phyloP scores from a whole-genome alignment of 2,797 vertebrate genomes.

The Enteromius afrohamiltoni region DNA sequence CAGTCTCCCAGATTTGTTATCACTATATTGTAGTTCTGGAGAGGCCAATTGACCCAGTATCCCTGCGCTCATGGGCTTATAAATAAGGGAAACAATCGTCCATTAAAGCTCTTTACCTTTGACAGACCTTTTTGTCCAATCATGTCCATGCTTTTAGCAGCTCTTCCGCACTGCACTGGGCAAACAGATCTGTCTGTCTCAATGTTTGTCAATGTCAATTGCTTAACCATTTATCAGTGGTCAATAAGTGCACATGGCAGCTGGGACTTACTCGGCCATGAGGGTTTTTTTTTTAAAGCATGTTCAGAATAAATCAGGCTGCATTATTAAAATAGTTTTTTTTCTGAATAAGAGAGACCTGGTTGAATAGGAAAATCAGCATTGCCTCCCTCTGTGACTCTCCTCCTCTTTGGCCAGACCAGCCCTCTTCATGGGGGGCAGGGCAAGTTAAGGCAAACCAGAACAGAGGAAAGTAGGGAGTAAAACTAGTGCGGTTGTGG shows the following conservation, averaged over 20 bases:
- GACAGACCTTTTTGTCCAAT: constrained; percentile 78
- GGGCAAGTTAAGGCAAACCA: constrained; percentile 69
- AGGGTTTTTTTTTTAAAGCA: constrained; percentile 49
- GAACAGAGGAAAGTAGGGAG: constrained; percentile 69
- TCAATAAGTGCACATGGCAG: constrained; percentile 74
- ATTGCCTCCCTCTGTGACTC: constrained; percentile 45
- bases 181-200: constrained; percentile 79
- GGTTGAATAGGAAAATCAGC: not conserved
- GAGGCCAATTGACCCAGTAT: constrained; percentile 62
- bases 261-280: constrained; percentile 70
- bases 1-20: not conserved
- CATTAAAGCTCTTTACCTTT: constrained; percentile 66
- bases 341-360: not conserved
- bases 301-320: not conserved
- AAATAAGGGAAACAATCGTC: constrained; percentile 70
- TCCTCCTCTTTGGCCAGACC: constrained; percentile 58
- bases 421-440: constrained; percentile 56
- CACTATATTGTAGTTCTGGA: constrained; percentile 2
- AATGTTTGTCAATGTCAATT: constrained; percentile 81
- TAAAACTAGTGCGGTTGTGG: constrained; percentile 64
- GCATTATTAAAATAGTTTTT: constrained; percentile 2
- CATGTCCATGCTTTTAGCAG: constrained; percentile 80
- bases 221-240: constrained; percentile 81
- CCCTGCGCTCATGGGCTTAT: constrained; percentile 62
- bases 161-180: constrained; percentile 72